A percentile compares a stretch with the other conserved stretches of the same genome.
Evolutionary conservation across 1,140 invertebrate genomes (phyloP).

Genomic region (Solenopsis invicta): DNA sequence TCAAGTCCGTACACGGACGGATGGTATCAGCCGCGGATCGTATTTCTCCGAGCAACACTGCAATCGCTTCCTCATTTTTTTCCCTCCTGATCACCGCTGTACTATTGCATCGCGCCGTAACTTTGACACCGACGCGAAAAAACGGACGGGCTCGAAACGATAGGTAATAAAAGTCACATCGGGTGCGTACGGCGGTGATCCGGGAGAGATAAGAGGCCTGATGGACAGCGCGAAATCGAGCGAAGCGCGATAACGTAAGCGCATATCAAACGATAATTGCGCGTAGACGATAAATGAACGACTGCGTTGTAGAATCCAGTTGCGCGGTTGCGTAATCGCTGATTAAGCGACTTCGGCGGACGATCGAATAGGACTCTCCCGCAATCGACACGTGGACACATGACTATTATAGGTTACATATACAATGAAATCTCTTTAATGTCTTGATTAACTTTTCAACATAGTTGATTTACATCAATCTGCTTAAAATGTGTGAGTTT

Average conservation of each 20-base stretch:
- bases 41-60: conserved; percentile 33
- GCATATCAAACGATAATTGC: conserved; percentile 59
- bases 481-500: neutral
- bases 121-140: conserved; percentile 41
- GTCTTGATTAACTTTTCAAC: neutral
- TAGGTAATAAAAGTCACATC: conserved; percentile 74
- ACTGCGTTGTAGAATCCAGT: conserved; percentile 14
- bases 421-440: conserved; percentile 20
- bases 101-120: conserved; percentile 37
- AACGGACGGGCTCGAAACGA: conserved; percentile 49
- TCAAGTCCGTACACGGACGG: conserved; percentile 24
- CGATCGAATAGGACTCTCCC: conserved; percentile 19
- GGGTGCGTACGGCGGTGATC: conserved; percentile 66
- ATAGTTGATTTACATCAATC: neutral
- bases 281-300: conserved; percentile 70
- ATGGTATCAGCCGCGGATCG: neutral
- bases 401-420: conserved; percentile 17
- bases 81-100: conserved; percentile 1
- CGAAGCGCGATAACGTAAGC: conserved; percentile 59
- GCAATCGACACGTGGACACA: neutral
- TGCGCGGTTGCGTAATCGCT: conserved; percentile 60
- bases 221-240: conserved; percentile 51
- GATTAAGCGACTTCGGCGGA: conserved; percentile 52
- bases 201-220: conserved; percentile 76
- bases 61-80: conserved; percentile 20